A percentile compares a stretch with the other conserved stretches of the same genome.
Evolutionary conservation across 2,888 invertebrate species (phyloP).

Genomic region (Dasypolia templi): DNA sequence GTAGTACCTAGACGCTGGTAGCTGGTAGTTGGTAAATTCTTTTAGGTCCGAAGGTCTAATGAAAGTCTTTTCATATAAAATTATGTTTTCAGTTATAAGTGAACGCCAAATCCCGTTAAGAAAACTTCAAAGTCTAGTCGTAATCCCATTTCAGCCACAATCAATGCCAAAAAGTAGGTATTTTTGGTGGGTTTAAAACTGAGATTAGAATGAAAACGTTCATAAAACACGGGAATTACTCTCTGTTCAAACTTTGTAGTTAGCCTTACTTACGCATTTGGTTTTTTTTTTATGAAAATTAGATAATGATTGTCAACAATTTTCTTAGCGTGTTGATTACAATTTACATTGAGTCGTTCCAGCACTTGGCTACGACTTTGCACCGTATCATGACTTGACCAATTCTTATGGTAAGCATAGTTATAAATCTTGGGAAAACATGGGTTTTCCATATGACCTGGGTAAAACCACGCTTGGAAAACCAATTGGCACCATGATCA

Average conservation of each 20-base stretch:
- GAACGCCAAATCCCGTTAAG: neutral
- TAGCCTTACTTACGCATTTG: neutral
- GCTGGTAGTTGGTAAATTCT: neutral
- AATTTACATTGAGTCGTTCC: neutral
- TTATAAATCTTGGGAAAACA: neutral
- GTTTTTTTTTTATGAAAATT: too few species aligned
- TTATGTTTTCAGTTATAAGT: neutral
- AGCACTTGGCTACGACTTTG: neutral
- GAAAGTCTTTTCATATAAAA: neutral
- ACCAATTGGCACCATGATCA: neutral
- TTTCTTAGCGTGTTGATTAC: neutral
- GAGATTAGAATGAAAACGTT: too few species aligned
- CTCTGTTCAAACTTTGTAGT: too few species aligned
- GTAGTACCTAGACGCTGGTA: too few species aligned
- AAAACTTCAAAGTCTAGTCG: neutral
- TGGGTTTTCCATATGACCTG: neutral
- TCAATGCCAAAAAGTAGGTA: neutral
- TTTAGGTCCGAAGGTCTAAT: neutral
- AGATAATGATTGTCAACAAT: neutral
- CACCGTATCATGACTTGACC: neutral
- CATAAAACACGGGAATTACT: too few species aligned
- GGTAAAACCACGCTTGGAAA: neutral
- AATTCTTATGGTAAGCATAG: neutral
- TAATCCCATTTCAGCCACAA: neutral
- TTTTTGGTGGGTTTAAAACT: too few species aligned